Evolutionary conservation across 2,888 invertebrate genomes (phyloP), one percentile per base, ranked within the genome.

Genomic region (Dendrolimus houi): DNA sequence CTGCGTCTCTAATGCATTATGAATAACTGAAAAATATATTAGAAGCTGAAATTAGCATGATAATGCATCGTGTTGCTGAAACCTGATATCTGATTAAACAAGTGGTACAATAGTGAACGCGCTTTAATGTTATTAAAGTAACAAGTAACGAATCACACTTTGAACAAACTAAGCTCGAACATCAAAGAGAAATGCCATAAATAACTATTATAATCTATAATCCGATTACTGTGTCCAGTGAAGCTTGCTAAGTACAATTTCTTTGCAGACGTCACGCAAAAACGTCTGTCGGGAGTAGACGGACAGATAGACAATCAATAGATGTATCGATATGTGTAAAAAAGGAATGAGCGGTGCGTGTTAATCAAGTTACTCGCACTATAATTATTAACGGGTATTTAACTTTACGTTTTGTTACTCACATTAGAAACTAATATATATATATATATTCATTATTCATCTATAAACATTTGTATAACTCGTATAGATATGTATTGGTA

Each of bases 321-420:
- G 66, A 69, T 57, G 58, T 65, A 75, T 72, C 65, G 64, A 66
- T 63, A 64, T 60, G 47, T 65, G 70, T 71, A 68, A 64, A 60
- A 70, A 71, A 69, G 64, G 67, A 66, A 67, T 64, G 65, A 63
- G 63, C 66, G 61, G 69, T 67, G 67, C 66, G 64, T 66, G 64
- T 61, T 68, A 65, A 67, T 72, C 69, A 75, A 74, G 47, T 47
- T 47, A 47, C 47, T 9, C 47, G 47, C 47, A 47, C 66, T 61
- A 70, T 74, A 84, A 84, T 85, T 84, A 82, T 77, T 83, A 85
- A 85, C 82, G 79, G 83, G 75, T 79, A 67, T 70, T 75, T 75
- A 74, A 47, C 79, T 78, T 78, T 76, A 72, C 69, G 66, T 67
- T 73, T 71, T 67, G 64, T 63, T 65, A 54, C 60, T 29, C 47